Evolutionary conservation across 2,888 invertebrate genomes (phyloP).

Genomic region (Oscheius myriophilus): DNA sequence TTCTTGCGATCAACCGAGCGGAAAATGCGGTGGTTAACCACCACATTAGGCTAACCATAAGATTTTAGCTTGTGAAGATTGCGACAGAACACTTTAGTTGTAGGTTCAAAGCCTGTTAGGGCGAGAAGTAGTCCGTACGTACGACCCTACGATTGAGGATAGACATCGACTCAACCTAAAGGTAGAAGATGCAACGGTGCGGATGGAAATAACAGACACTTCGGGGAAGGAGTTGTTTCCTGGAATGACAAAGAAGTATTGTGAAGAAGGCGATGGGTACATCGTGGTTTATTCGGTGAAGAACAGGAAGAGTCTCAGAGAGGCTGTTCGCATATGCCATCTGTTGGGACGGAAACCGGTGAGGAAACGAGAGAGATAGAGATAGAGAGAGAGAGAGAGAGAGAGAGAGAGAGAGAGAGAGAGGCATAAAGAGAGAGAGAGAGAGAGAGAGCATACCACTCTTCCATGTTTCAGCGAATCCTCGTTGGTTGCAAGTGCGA

Average conservation of each 20-base stretch:
- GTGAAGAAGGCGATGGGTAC: conserved; percentile 1
- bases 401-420: background rate
- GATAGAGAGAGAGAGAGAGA: background rate
- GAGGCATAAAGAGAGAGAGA: no score
- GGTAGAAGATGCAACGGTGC: background rate
- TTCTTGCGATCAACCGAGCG: no score
- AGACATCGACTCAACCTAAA: background rate
- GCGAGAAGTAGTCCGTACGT: background rate
- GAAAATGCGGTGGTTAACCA: no score
- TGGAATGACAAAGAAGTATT: conserved; percentile 8
- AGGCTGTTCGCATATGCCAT: conserved; percentile 8
- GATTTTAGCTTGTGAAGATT: background rate
- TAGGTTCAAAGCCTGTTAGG: conserved; percentile 14
- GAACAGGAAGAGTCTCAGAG: conserved; percentile 6
- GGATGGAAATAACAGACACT: conserved; percentile 15
- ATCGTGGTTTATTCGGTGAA: conserved; percentile 23
- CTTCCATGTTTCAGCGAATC: background rate
- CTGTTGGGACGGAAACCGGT: conserved; percentile 15
- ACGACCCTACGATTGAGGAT: conserved; percentile 24
- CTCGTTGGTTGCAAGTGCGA: conserved; percentile 18
- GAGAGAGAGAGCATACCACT: background rate
- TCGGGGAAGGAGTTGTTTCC: conserved; percentile 19
- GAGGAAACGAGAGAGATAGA: background rate
- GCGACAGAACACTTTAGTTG: background rate
- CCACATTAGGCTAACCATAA: no score